Conservation (phyloP, 2,113 vertebrate species). For the Spermophilus dauricus region DNA sequence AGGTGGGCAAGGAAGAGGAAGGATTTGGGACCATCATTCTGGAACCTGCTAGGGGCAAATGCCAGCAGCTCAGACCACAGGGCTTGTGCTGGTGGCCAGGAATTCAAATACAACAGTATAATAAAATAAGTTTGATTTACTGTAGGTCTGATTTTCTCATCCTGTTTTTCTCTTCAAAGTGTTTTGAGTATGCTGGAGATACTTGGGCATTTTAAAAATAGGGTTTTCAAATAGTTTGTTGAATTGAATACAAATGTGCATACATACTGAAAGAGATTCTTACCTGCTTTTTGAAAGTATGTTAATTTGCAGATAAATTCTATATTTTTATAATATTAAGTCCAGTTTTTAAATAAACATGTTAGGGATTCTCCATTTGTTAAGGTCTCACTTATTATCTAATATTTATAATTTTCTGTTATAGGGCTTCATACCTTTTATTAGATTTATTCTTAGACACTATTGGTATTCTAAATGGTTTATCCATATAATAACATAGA, state of each 20-base stretch:
- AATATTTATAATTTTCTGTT: not conserved
- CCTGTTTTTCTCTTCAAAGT: not conserved
- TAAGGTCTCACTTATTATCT: not conserved
- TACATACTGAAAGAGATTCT: not conserved
- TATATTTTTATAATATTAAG: not conserved
- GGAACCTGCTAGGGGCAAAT: too few relatives aligned
- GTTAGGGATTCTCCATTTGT: not conserved
- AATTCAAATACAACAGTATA: too few relatives aligned
- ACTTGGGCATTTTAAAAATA: not conserved
- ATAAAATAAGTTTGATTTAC: not conserved
- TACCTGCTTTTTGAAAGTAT: not conserved
- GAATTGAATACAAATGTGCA: not conserved
- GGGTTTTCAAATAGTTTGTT: not conserved
- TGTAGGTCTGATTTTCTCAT: not conserved
- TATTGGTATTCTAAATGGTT: not conserved
- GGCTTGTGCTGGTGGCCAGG: too few relatives aligned
- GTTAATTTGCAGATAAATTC: not conserved
- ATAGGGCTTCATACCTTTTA: not conserved
- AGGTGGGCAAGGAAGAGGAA: too few relatives aligned
- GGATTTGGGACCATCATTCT: too few relatives aligned
- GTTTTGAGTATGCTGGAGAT: not conserved
- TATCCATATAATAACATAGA: not conserved
- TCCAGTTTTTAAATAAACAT: not conserved
- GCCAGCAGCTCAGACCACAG: too few relatives aligned
- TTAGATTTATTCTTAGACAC: not conserved